Base-by-base conservation (phyloP, 2,888 invertebrate genomes). In the Chrysodeixis includens region DNA sequence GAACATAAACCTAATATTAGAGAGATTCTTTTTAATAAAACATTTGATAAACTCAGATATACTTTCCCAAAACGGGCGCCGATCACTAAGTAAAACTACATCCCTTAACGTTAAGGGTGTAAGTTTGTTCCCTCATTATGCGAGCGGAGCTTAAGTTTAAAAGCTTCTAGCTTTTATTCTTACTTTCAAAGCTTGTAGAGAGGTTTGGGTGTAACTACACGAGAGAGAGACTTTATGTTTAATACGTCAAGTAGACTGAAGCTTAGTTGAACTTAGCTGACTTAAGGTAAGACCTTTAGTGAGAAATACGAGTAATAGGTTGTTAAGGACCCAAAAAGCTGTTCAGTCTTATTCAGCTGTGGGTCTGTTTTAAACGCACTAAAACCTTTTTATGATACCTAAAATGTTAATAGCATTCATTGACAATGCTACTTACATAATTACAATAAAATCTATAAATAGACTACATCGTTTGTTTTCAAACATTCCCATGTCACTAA, bases 101-200 rank as follows among this genome's bases (percentile, higher is more conserved):
- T 35, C 59, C 68, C 62, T 26, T 64, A 55, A 74, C 49, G 54
- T 68, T 64, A 16, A 40, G n/a, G 40, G 16, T 26, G n/a, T 10
- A 32, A 20, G 46, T 32, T 30, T 30, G 16, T 1, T 9, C 9
- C n/a, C 40, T 62, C 53, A 63, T 61, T 30, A 66, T 18, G 16
- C 4, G 16, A 40, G n/a, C 9, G 62, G 56, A 20, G 26, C 18
- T 44, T 56, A 30, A 1, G 16, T 55, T 51, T 12, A 22, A 44
- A 52, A 49, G 32, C 56, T 58, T 32, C 16, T 30, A 18, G 9
- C 56, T 8, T 49, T 9, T 61, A 20, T 55, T 30, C 62, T 40
- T 35, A 16, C n/a, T 8, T 44, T 12, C 0, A 35, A 12, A 5
- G 12, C 12, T 10, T 52, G 44, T 20, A 51, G 51, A 5, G 12